Conservation (phyloP, 2,113 vertebrate genomes). For the Empidonax alnorum region DNA sequence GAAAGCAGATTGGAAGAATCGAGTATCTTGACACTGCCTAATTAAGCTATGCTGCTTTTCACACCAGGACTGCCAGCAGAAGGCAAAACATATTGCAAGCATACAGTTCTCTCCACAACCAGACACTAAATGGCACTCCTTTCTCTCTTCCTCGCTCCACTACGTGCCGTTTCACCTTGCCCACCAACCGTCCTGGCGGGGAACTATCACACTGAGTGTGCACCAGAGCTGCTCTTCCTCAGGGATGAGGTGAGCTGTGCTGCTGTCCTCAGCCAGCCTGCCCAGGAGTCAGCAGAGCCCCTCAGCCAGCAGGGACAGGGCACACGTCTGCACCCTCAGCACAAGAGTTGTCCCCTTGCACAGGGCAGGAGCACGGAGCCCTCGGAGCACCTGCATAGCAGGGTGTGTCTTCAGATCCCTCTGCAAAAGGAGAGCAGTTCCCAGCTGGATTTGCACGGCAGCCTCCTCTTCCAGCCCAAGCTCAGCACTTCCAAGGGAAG, state of each 20-base stretch:
- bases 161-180: neutral
- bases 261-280: neutral
- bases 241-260: neutral
- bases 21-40: conserved; percentile 62
- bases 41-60: conserved; percentile 68
- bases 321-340: rapidly evolving
- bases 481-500: neutral
- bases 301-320: neutral
- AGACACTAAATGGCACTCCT: conserved; percentile 57
- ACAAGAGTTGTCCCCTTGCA: neutral
- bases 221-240: neutral
- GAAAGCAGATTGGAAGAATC: conserved; percentile 60
- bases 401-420: neutral
- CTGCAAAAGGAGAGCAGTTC: neutral
- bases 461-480: neutral
- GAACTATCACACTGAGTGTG: rapidly evolving
- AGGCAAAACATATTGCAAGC: conserved; percentile 63
- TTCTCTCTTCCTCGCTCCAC: neutral
- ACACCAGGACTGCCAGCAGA: conserved; percentile 51
- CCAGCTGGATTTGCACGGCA: neutral
- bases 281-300: rapidly evolving
- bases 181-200: neutral
- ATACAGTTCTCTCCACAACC: conserved; percentile 20
- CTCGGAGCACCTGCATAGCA: neutral
- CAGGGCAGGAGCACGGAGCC: neutral